Evolutionary conservation across 1,140 invertebrate genomes (phyloP), one percentile per base, ranked within the genome.

Genomic region (Leptinotarsa texana): DNA sequence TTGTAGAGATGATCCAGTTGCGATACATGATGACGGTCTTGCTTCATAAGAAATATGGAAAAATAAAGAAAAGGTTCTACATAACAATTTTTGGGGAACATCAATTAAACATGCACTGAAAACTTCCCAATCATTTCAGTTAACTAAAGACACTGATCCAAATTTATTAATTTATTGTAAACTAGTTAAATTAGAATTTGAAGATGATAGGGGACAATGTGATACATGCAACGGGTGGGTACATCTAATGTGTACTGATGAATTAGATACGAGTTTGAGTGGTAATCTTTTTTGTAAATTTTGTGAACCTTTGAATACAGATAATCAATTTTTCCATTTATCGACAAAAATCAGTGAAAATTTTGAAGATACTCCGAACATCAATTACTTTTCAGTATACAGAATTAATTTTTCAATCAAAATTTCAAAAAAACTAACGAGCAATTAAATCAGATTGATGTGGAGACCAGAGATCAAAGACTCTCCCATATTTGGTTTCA

Each of bases 191-290:
- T 65, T 65, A 2, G 63, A 65, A 24, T 65, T 65, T 65, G 21
- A 24, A 22, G 63, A 21, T 65, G 63, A 65, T 24, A 24, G 63
- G 63, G 63, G 24, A 27, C 63, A 65, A 65, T 65, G 63, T 11
- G 63, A 65, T 65, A 21, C 2, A 65, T 65, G 63, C 21, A 24
- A 65, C 21, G 21, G 63, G 13, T 65, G 21, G 63, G 63, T 65
- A 65, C 63, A 65, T 65, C 24, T 65, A 22, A 11, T 65, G 63
- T 65, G 63, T 65, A 65, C 24, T 65, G 63, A 21, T n/a, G 21
- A 27, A 4, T 65, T 65, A 22, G 21, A 65, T 22, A 65, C 63
- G 21, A 65, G 17, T 65, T 65, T 65, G 63, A 65, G 63, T 11
- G 63, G 21, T 6, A 21, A 24, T 65, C n/a, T 65, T 65, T 65